Percentiles rank a stretch among this genome's conserved stretches.
phyloP scores from a whole-genome alignment of 2,113 vertebrate genomes.

The Urocitellus parryii region DNA sequence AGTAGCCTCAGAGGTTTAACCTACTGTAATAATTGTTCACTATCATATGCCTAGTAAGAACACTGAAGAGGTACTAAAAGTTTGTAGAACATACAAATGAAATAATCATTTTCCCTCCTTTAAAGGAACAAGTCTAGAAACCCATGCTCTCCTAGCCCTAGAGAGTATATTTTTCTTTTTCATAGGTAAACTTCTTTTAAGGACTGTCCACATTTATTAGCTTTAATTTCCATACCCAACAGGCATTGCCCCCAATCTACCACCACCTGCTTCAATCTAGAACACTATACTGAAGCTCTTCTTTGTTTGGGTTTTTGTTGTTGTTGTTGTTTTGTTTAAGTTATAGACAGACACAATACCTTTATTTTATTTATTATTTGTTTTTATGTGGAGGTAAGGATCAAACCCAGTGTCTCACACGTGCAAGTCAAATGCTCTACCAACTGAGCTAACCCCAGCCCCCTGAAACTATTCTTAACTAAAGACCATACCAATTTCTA shows the following conservation, averaged over 20 bases:
- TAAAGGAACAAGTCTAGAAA: neutral
- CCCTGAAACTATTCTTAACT: neutral
- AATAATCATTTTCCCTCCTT: neutral
- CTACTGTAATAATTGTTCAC: neutral
- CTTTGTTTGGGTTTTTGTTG: neutral
- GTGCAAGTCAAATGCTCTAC: too few relatives aligned
- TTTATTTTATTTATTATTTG: too few relatives aligned
- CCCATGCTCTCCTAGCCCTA: neutral
- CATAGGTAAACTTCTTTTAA: neutral
- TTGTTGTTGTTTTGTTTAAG: too few relatives aligned
- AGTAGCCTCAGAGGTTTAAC: neutral
- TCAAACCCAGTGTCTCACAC: too few relatives aligned
- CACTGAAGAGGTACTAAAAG: neutral
- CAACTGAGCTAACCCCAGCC: too few relatives aligned
- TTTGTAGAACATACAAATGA: neutral
- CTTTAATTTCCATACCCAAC: neutral
- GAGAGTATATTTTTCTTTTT: neutral
- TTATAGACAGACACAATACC: too few relatives aligned
- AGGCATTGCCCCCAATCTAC: neutral
- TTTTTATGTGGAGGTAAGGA: too few relatives aligned
- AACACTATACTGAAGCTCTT: neutral
- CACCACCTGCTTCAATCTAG: neutral
- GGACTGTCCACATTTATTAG: neutral
- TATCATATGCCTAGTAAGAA: neutral
- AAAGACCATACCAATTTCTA: neutral